Evolutionary conservation across 2,113 vertebrate genomes (phyloP).

Genomic region (Progne subis): DNA sequence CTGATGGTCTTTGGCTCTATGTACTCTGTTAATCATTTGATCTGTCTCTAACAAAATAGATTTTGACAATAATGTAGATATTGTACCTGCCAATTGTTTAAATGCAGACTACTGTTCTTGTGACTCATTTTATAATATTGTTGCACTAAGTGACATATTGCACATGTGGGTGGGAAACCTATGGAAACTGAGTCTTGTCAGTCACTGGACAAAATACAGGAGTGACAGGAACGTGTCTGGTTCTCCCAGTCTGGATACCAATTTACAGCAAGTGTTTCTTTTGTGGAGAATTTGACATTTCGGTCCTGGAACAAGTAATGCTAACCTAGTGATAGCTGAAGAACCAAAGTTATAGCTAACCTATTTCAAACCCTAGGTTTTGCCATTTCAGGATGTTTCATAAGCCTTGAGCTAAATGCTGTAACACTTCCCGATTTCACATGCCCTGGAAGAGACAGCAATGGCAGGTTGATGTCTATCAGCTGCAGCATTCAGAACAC

Average conservation of each 20-base stretch:
- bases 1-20: neutral
- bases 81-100: neutral
- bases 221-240: neutral
- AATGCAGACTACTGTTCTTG: neutral
- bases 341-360: neutral
- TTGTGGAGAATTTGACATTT: neutral
- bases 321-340: neutral
- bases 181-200: neutral
- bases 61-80: neutral
- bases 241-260: neutral
- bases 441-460: neutral
- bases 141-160: accelerated
- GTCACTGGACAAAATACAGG: neutral
- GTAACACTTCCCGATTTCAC: neutral
- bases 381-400: neutral
- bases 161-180: neutral
- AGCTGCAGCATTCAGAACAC: neutral
- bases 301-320: neutral
- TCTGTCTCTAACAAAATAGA: neutral
- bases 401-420: neutral
- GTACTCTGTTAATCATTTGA: neutral
- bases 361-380: neutral
- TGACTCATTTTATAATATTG: neutral
- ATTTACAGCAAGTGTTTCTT: neutral
- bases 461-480: neutral